Evolutionary conservation across 2,797 vertebrate species (phyloP), one percentile per base, ranked within the genome.

Genomic region (Eospalax fontanierii): DNA sequence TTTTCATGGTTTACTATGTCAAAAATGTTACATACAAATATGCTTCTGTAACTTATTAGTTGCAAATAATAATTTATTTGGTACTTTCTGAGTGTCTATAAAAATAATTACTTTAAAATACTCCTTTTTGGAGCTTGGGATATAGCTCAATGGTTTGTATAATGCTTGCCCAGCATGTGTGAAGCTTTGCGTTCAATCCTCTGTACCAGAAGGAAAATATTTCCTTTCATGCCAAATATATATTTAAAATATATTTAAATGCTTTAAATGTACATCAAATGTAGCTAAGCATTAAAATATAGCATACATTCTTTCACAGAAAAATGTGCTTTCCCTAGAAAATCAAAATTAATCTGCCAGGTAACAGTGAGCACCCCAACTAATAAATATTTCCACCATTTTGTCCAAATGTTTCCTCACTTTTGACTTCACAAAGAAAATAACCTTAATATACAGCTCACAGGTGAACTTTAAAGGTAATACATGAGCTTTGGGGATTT

Each of bases 81-180:
- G 0, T 35, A 81, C 35, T 15, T 71, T 84, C 74, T 78, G 88
- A 54, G 78, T 0, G 81, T 16, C 4, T 57, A 50, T 43, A 81
- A 89, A 92, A 92, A 70, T 70, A 82, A 89, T 86, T 94, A 66
- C 3, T 46, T 93, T 91, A 81, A 90, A 90, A 63, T 88, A 92
- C 54, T 86, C 2, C 2, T 91, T 78, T n/a, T 78, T n/a, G 50
- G 30, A 33, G n/a, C 18, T 54, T 9, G 33, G n/a, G 33, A 78
- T 78, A n/a, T n/a, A 78, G 33, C 30, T 78, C 19, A 22, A 46
- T 54, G 9, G 19, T 78, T n/a, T 78, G 50, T n/a, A 57, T n/a
- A 78, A 78, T n/a, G 33, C 22, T 57, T 30, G 19, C 11, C 30
- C 22, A 35, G 30, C 19, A 35, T 57, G 19, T 12, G n/a, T 54